Base-by-base conservation (phyloP, 1,140 invertebrate species). In the Psilanteris sp. region DNA sequence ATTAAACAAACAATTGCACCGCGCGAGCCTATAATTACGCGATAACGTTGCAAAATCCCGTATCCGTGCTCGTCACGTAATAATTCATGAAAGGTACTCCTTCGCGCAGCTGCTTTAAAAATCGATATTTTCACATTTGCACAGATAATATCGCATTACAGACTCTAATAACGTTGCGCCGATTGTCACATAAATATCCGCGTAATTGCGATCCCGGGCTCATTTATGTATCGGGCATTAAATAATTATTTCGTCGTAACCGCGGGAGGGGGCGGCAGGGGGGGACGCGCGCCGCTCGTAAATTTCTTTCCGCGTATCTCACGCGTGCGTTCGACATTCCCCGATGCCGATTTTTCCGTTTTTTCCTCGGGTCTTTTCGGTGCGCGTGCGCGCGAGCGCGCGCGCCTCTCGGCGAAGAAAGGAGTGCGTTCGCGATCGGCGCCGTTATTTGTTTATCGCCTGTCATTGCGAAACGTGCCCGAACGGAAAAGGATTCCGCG, bases 371-470 rank as follows among this genome's bases (percentile, higher is more conserved):
- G 9, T 66, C 61, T 32, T 67, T 67, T 43, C 11, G 24, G 41
- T 9, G 52, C 36, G 46, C n/a, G n/a, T n/a, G 64, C 59, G 50
- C 11, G 24, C 11, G 41, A 14, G 52, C 36, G 46, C n/a, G n/a
- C n/a, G 64, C 59, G 50, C 29, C 68, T 78, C 52, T 14, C 64
- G 50, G 62, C 68, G 75, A 77, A 72, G 75, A 77, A 72, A 77
- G 75, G 75, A 72, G 75, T 72, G 64, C 74, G 74, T 72, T 78
- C 43, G 54, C 59, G 59, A 71, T 77, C 74, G 61, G 66, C 62
- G 29, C 57, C 64, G 61, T 77, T 78, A 73, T 78, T 78, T 78
- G 75, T 78, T 78, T 78, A 78, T 78, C 68, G 46, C 68, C 68
- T 73, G 62, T 68, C 24, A 70, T 78, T 73, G 75, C 75, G 68